Conservation (phyloP, 2,113 vertebrate species). For the Cygnus buccinator region DNA sequence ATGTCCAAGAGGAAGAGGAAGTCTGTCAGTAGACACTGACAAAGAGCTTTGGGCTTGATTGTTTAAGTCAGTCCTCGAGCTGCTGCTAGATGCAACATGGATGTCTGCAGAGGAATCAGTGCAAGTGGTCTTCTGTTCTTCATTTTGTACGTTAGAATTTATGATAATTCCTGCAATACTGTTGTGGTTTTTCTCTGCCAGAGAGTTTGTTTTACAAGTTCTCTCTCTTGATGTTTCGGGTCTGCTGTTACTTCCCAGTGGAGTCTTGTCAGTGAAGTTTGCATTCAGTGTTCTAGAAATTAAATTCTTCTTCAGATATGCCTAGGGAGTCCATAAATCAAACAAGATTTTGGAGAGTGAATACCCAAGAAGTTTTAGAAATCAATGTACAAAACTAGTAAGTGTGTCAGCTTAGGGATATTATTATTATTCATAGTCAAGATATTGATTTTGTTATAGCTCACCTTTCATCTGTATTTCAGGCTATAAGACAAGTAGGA, state of each 20-base stretch:
- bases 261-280: slow-evolving; percentile 19
- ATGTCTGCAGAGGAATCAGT: neutral
- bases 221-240: neutral
- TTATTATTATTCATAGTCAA: neutral
- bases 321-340: slow-evolving; percentile 73
- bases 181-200: neutral
- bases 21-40: slow-evolving; percentile 38
- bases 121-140: neutral
- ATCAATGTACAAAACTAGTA: slow-evolving; percentile 14
- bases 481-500: slow-evolving; percentile 21
- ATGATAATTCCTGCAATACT: neutral
- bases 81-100: neutral
- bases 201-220: neutral
- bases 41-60: slow-evolving; percentile 40
- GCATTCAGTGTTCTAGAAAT: slow-evolving; percentile 38
- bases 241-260: slow-evolving; percentile 21
- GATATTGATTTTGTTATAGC: neutral
- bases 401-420: neutral
- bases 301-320: slow-evolving; percentile 53
- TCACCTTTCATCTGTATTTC: neutral
- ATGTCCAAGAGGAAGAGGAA: neutral
- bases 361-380: slow-evolving; percentile 35
- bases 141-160: neutral
- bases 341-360: slow-evolving; percentile 64
- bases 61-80: neutral